Conservation (phyloP, 37 sponge, comb jelly and placozoan species). For the Cladorhizidae sp. region DNA sequence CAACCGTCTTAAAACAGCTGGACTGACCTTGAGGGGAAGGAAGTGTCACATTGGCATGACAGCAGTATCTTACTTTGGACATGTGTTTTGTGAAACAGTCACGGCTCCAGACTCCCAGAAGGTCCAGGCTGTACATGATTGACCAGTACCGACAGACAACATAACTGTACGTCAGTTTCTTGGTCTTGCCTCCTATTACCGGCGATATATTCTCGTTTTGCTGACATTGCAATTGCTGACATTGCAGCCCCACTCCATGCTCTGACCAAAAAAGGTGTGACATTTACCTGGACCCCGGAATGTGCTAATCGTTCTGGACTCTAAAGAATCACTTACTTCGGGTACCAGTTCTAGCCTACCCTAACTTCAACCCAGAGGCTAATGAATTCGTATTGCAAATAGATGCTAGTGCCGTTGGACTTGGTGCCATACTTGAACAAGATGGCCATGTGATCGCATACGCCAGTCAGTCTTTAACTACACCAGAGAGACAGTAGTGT, state of each 20-base stretch:
- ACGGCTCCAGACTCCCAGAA: constrained; percentile 53
- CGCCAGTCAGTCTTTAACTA: constrained; percentile 24
- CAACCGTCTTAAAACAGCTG: too few relatives aligned
- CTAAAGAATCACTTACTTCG: constrained; percentile 43
- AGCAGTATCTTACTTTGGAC: constrained; percentile 54
- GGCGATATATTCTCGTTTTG: constrained; percentile 54
- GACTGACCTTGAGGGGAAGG: constrained; percentile 35
- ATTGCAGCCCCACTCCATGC: constrained; percentile 49
- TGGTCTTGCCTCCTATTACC: constrained; percentile 63
- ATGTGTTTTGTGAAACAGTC: constrained; percentile 34
- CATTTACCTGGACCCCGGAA: constrained; percentile 36
- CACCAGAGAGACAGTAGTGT: constrained; percentile 25
- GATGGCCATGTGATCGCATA: constrained; percentile 45
- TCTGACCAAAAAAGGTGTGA: constrained; percentile 56
- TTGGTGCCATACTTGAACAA: constrained; percentile 71
- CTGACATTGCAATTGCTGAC: too few relatives aligned
- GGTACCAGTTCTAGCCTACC: constrained; percentile 58
- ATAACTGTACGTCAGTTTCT: constrained; percentile 39
- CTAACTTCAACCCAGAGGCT: constrained; percentile 29
- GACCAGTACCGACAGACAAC: constrained; percentile 47
- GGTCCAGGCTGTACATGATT: constrained; percentile 40
- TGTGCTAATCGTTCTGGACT: constrained; percentile 17
- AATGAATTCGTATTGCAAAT: constrained; percentile 49
- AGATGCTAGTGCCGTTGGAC: constrained; percentile 63
- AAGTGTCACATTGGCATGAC: constrained; percentile 44